Base-by-base conservation (phyloP, 2,888 invertebrate species). In the Serrognathus titanus region DNA sequence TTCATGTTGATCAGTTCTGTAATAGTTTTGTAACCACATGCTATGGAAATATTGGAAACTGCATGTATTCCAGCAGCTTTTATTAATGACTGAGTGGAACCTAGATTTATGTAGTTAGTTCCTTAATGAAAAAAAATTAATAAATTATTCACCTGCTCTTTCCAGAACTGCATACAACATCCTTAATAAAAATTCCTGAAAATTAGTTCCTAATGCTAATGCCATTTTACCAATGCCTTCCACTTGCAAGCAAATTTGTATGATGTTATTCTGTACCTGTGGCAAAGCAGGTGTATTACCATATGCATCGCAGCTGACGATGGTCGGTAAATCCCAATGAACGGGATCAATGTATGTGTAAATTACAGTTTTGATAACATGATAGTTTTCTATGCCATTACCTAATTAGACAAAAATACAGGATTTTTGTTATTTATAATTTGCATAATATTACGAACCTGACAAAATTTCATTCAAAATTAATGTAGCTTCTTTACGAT, bases 141-240 rank as follows among this genome's bases (percentile, higher is more conserved):
- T 59, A 6, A 31, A 31, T n/a, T n/a, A n/a, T 31, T 31, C 74
- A 88, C 89, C 89, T 55, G 89, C 85, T 76, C 86, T 82, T 71
- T 90, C 87, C 49, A 92, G 74, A 20, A 91, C 75, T 50, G 85
- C 75, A 64, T 89, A 89, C 40, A 92, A 76, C 11, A 85, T 83
- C 67, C 83, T 84, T 54, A 90, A 74, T 59, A 91, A 71, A 69
- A 83, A 86, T 1, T 79, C 78, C 60, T 85, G 80, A 71, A 83
- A 90, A 0, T 79, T 67, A 0, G 73, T 66, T 51, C 78, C 74
- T 20, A 89, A 75, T 10, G 78, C 75, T 4, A 66, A 57, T 0
- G 90, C 87, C 60, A 87, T 80, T 66, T 82, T 75, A 0, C 87
- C 90, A 12, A 91, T 74, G 1, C 89, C 88, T 72, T 91, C 90